Evolutionary conservation across 2,797 vertebrate genomes (phyloP).

Genomic region (Sebastes oblongus): DNA sequence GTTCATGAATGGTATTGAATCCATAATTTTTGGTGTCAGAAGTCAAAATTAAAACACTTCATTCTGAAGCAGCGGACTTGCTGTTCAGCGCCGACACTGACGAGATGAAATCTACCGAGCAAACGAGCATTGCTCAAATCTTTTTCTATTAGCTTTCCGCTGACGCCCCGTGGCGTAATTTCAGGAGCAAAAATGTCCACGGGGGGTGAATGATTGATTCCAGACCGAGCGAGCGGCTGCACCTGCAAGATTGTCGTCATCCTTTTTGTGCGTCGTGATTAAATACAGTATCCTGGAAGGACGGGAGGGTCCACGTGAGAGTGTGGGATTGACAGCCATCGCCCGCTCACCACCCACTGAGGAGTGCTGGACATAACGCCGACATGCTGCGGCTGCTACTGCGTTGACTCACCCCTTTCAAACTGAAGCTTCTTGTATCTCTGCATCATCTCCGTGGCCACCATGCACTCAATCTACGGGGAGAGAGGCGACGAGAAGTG

Average conservation of each 20-base stretch:
- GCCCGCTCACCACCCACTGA: conserved; percentile 15
- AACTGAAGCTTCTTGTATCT: conserved; percentile 97
- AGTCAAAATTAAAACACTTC: not conserved
- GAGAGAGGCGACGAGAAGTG: conserved; percentile 29
- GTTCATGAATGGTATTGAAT: not conserved
- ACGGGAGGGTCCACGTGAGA: conserved; percentile 29
- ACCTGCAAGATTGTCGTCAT: conserved; percentile 27
- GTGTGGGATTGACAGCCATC: conserved; percentile 1
- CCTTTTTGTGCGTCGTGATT: conserved; percentile 38
- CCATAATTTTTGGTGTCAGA: not conserved
- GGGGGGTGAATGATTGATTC: conserved; percentile 18
- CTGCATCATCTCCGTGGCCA: conserved; percentile 96
- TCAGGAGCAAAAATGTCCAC: conserved; percentile 9
- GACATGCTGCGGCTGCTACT: conserved; percentile 17
- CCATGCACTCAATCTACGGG: conserved; percentile 96
- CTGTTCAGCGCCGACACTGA: not conserved
- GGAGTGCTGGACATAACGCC: not conserved
- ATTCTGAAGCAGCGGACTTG: not conserved
- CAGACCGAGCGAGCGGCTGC: conserved; percentile 15
- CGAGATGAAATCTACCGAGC: not conserved
- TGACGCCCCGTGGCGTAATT: conserved; percentile 5
- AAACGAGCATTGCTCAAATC: not conserved
- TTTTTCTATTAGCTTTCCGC: not conserved
- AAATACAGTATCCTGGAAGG: conserved; percentile 9
- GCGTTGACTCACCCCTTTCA: conserved; percentile 90